phyloP scores from a whole-genome alignment of 2,113 vertebrate species.

The Hoplias malabaricus region DNA sequence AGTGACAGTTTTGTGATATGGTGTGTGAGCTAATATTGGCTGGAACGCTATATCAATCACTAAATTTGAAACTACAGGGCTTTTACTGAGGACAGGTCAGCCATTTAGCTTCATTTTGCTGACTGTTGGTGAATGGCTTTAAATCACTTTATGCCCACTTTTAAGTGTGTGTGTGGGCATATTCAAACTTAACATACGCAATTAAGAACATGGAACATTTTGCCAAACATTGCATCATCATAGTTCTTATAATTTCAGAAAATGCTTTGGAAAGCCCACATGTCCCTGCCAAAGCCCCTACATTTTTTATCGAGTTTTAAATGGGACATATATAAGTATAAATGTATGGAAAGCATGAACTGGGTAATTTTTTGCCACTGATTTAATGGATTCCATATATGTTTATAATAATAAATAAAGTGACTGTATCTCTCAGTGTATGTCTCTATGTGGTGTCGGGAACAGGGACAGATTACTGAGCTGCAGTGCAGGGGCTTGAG shows the following conservation, averaged over 20 bases:
- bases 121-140: background rate
- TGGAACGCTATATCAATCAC: background rate
- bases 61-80: conserved; percentile 1
- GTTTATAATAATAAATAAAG: background rate
- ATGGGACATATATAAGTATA: too few relatives aligned
- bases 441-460: background rate
- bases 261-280: background rate
- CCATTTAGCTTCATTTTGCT: conserved; percentile 6
- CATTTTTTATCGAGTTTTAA: too few relatives aligned
- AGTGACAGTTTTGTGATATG: conserved; percentile 11
- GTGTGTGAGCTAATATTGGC: background rate
- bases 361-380: background rate
- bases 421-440: background rate
- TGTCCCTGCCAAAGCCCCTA: background rate
- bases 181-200: background rate
- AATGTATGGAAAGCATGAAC: background rate
- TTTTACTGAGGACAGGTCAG: background rate
- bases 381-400: background rate
- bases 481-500: conserved; percentile 54
- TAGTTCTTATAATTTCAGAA: background rate
- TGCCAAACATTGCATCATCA: background rate
- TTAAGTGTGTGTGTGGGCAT: background rate
- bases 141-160: conserved; percentile 3
- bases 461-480: conserved; percentile 13
- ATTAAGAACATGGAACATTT: background rate